A percentile compares a stretch with the other conserved stretches of the same genome.
Conservation (phyloP, 2,797 vertebrate genomes). For the Synanceia verrucosa region DNA sequence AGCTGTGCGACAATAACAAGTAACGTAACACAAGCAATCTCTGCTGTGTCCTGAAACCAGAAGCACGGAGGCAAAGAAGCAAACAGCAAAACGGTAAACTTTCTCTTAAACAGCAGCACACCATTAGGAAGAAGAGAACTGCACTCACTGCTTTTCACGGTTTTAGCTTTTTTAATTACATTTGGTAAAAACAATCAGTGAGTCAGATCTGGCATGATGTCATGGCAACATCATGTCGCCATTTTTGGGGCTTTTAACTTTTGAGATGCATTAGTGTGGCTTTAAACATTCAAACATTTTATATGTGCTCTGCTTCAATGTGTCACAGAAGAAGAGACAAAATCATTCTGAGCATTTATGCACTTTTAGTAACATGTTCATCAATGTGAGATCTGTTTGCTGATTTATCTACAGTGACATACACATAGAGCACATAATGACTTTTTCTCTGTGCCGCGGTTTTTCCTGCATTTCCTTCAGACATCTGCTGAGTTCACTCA, state of each 20-base stretch:
- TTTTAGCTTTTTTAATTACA: conserved; percentile 51
- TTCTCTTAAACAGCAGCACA: conserved; percentile 36
- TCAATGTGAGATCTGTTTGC: background rate
- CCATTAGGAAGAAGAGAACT: conserved; percentile 3
- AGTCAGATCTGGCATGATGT: conserved; percentile 21
- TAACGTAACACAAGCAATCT: conserved; percentile 56
- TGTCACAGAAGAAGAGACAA: background rate
- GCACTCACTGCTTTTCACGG: conserved; percentile 22
- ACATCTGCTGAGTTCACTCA: conserved; percentile 37
- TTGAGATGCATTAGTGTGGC: background rate
- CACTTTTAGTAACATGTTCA: background rate
- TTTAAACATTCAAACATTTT: no score
- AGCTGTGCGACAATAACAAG: conserved; percentile 49
- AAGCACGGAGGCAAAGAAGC: conserved; percentile 39
- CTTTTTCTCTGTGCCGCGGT: background rate
- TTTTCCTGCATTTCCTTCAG: conserved; percentile 19
- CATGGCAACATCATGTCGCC: no score
- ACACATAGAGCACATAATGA: background rate
- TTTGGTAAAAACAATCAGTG: conserved; percentile 43
- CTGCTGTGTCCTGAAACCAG: conserved; percentile 38
- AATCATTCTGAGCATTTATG: conserved; percentile 13
- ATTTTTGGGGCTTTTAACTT: conserved; percentile 10
- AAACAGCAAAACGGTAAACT: conserved; percentile 47
- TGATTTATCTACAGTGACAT: background rate
- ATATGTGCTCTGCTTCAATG: background rate